Evolutionary conservation across 2,113 vertebrate species (phyloP), one percentile per base, ranked within the genome.

Genomic region (Pachyramphus minor): DNA sequence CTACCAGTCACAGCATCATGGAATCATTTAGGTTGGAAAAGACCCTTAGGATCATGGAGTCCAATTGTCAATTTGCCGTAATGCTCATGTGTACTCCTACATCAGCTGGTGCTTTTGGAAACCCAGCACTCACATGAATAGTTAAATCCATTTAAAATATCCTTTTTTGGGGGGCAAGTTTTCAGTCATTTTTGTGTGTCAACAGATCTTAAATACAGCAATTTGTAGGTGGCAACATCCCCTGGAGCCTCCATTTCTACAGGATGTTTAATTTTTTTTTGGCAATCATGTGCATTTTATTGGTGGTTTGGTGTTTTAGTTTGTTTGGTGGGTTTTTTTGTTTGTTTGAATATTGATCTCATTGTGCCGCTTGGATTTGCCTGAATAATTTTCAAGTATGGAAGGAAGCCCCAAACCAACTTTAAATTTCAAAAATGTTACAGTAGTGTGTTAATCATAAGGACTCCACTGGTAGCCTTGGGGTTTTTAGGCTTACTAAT

Each of bases 51-150:
- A 28, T 62, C 55, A 27, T 31, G 15, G 63, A 69, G 55, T 62
- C 35, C 72, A 83, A 7, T 41, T 4, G 5, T 49, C 41, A 49
- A 90, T 71, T 24, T 91, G 31, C 39, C 30, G 5, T 39, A 35
- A 30, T 81, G 59, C 31, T 64, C 31, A 15, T 24, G 14, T 18
- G 3, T 41, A 8, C 31, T 58, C 69, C 66, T 62, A 8, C 41
- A 18, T 12, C 35, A 39, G 44, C 33, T 64, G 55, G 19, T 69
- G 17, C 11, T 87, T 78, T 74, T 74, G 15, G 37, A 62, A 60
- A 74, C 0, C 0, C 7, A 5, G 6, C n/a, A 10, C 58, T 77
- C 42, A 5, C 44, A 12, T 22, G 25, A 80, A 14, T 42, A 42
- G 41, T 90, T 87, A 79, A 83, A 79, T 53, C 47, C 15, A 69